Evolutionary conservation across 2,113 vertebrate genomes (phyloP).

Genomic region (Euleptes europaea): DNA sequence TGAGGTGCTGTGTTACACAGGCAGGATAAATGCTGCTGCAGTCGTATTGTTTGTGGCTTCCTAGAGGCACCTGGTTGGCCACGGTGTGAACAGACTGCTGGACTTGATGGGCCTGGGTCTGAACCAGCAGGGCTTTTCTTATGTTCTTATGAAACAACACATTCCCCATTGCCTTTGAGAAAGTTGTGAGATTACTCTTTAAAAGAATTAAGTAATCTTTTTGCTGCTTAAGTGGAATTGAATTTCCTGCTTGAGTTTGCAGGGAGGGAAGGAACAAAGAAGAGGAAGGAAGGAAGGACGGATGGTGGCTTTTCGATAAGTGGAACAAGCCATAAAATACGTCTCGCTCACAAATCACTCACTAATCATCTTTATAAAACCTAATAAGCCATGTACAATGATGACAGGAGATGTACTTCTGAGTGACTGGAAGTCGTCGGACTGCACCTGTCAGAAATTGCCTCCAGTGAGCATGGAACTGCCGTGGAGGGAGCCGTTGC

Average conservation of each 20-base stretch:
- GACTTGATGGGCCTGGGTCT: too few species aligned
- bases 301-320: constrained; percentile 31
- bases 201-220: not conserved
- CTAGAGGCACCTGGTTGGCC: too few species aligned
- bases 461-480: constrained; percentile 29
- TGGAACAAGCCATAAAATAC: constrained; percentile 40
- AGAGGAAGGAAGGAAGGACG: constrained; percentile 22
- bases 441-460: constrained; percentile 29
- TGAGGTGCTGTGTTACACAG: too few species aligned
- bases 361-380: constrained; percentile 47
- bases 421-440: constrained; percentile 37
- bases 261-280: constrained; percentile 36
- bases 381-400: constrained; percentile 39
- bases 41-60: too few species aligned
- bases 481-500: not conserved
- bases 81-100: too few species aligned
- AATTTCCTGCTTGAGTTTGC: constrained; percentile 47
- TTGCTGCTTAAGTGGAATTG: too few species aligned
- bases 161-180: constrained; percentile 44
- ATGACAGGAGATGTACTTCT: constrained; percentile 22
- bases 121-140: too few species aligned
- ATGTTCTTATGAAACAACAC: constrained; percentile 17
- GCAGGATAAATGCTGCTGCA: too few species aligned
- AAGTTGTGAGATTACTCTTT: constrained; percentile 38
- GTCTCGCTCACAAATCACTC: constrained; percentile 49